Evolutionary conservation across 2,888 invertebrate species (phyloP).

Genomic region (Meta bourneti): DNA sequence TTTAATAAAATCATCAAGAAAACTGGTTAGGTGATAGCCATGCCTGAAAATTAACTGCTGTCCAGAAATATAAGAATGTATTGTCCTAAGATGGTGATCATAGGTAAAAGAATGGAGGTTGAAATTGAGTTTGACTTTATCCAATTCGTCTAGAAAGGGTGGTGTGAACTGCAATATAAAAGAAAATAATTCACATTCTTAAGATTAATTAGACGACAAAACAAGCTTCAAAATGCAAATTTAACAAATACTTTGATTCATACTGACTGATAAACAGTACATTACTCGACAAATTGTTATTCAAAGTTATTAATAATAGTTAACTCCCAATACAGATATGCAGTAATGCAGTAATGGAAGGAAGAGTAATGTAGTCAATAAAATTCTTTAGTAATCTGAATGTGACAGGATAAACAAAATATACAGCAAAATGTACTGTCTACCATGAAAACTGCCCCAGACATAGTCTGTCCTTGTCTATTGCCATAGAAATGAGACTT

Average conservation of each 20-base stretch:
- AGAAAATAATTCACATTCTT: background rate
- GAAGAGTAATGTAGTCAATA: too few relatives aligned
- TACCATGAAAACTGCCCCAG: too few relatives aligned
- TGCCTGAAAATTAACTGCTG: constrained; percentile 83
- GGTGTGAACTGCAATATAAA: constrained; percentile 82
- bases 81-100: constrained; percentile 87
- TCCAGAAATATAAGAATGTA: constrained; percentile 86
- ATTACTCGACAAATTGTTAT: too few relatives aligned
- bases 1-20: constrained; percentile 88
- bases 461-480: too few relatives aligned
- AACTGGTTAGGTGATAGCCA: constrained; percentile 87
- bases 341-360: too few relatives aligned
- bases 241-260: background rate
- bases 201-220: background rate
- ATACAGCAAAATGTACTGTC: too few relatives aligned
- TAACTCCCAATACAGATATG: too few relatives aligned
- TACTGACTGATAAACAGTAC: background rate
- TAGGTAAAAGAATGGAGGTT: constrained; percentile 89
- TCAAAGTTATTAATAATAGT: too few relatives aligned
- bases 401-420: too few relatives aligned
- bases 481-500: too few relatives aligned
- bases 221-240: background rate
- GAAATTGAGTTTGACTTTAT: constrained; percentile 86
- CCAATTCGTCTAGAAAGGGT: constrained; percentile 86
- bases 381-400: too few relatives aligned